A percentile compares a stretch with the other conserved stretches of the same genome.
These are phyloP conservation scores for Tricholaema leucomelas DNA, from an alignment of 2,113 vertebrate genomes.

Conservation along the genomic window DNA sequence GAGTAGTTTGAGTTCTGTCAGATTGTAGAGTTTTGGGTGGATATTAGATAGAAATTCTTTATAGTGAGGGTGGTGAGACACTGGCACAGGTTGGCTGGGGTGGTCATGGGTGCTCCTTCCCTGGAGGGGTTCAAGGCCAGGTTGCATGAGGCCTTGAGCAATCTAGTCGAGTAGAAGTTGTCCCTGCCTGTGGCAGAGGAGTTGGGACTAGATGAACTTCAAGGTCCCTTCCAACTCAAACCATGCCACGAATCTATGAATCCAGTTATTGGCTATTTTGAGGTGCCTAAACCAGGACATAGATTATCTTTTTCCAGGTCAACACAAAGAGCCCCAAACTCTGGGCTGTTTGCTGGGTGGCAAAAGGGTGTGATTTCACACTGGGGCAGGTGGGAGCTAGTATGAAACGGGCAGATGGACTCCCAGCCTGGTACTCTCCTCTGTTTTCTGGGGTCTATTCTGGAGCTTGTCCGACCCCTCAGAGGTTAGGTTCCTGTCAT, in stretches of 20 bases:
- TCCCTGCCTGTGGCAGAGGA: too few species aligned
- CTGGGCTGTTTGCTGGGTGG: neutral
- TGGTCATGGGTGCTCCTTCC: too few species aligned
- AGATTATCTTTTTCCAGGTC: neutral
- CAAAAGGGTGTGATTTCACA: neutral
- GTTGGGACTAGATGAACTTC: too few species aligned
- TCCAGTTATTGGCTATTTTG: neutral
- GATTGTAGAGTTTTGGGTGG: too few species aligned
- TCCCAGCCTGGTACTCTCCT: neutral
- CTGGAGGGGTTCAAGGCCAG: too few species aligned
- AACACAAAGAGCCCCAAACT: neutral
- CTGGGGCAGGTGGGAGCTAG: neutral
- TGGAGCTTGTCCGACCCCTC: neutral
- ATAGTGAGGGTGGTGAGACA: too few species aligned
- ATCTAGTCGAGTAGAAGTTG: too few species aligned
- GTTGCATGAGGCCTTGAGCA: too few species aligned
- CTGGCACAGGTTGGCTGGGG: too few species aligned
- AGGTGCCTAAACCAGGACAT: fast-evolving
- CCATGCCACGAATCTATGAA: too few species aligned
- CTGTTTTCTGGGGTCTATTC: neutral
- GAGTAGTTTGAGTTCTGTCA: too few species aligned
- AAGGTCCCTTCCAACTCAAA: too few species aligned
- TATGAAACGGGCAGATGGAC: neutral
- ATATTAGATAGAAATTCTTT: neutral
- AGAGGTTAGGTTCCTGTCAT: neutral